These are phyloP conservation scores for Nothobranchius kuhntae DNA, from an alignment of 2,113 vertebrate genomes.

Conservation along the genomic window DNA sequence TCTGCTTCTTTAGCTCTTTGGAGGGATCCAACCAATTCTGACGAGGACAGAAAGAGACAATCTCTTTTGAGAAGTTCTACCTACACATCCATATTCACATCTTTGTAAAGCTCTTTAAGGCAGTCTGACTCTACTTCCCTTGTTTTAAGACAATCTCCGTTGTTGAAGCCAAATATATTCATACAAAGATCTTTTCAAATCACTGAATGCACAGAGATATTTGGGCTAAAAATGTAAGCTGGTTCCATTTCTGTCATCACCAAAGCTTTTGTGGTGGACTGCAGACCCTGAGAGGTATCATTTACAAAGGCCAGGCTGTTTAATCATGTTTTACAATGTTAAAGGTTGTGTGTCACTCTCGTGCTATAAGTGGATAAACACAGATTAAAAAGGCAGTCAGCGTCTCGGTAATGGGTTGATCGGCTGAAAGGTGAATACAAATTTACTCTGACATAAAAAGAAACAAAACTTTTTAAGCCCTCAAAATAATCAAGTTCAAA, in stretches of 20 bases:
- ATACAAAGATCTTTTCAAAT: constrained; percentile 40
- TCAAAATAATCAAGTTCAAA: background rate
- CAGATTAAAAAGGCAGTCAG: constrained; percentile 36
- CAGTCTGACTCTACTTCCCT: background rate
- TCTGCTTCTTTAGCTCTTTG: constrained; percentile 99
- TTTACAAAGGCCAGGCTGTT: constrained; percentile 56
- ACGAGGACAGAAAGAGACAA: constrained; percentile 51
- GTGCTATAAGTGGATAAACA: constrained; percentile 19
- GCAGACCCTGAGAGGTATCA: constrained; percentile 8
- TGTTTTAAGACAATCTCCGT: constrained; percentile 16
- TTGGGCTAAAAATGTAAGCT: constrained; percentile 55
- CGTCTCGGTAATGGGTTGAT: constrained; percentile 4
- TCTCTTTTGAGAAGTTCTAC: constrained; percentile 39
- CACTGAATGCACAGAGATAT: constrained; percentile 32
- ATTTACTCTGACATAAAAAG: constrained; percentile 9
- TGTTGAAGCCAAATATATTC: constrained; percentile 33
- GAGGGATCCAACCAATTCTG: constrained; percentile 97
- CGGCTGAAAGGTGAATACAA: constrained; percentile 6
- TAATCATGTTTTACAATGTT: constrained; percentile 57
- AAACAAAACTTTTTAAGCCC: background rate
- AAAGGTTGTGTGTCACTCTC: constrained; percentile 37
- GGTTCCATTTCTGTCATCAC: constrained; percentile 36
- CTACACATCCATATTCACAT: constrained; percentile 22
- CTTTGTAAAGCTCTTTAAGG: constrained; percentile 21
- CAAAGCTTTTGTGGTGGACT: constrained; percentile 33